These are phyloP conservation scores for Mandrillus leucophaeus DNA, from an alignment of 2,113 vertebrate genomes.

Conservation along the genomic window DNA sequence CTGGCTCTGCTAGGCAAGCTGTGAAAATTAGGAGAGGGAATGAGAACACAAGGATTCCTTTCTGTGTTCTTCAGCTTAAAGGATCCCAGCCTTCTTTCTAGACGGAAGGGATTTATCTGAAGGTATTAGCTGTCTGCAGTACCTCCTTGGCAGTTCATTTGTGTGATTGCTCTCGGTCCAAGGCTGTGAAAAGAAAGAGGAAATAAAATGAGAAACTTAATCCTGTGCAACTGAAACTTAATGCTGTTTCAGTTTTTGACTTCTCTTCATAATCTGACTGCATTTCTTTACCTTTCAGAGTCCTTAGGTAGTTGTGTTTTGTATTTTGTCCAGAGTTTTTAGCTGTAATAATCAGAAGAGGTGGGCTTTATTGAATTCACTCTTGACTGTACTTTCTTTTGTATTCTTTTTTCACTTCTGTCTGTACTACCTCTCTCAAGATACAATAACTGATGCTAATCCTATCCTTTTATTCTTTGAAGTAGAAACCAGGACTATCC, in stretches of 20 bases:
- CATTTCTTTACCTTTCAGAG: neutral
- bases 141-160: neutral
- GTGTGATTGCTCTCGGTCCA: neutral
- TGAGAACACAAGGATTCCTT: neutral
- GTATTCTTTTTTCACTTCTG: neutral
- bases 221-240: neutral
- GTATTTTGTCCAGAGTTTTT: neutral
- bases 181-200: neutral
- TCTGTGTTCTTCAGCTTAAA: neutral
- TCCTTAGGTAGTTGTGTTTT: neutral
- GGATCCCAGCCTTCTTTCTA: neutral
- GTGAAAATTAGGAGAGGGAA: neutral
- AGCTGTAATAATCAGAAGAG: neutral
- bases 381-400: neutral
- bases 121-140: neutral
- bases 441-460: neutral
- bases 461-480: neutral
- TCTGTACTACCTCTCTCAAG: neutral
- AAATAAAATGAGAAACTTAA: neutral
- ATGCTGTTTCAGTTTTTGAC: neutral
- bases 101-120: neutral
- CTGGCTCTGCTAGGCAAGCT: neutral
- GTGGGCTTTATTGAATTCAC: neutral
- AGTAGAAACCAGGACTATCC: neutral
- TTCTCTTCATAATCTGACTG: neutral